Base-by-base conservation (phyloP, 2,113 vertebrate genomes). In the Meleagris gallopavo region DNA sequence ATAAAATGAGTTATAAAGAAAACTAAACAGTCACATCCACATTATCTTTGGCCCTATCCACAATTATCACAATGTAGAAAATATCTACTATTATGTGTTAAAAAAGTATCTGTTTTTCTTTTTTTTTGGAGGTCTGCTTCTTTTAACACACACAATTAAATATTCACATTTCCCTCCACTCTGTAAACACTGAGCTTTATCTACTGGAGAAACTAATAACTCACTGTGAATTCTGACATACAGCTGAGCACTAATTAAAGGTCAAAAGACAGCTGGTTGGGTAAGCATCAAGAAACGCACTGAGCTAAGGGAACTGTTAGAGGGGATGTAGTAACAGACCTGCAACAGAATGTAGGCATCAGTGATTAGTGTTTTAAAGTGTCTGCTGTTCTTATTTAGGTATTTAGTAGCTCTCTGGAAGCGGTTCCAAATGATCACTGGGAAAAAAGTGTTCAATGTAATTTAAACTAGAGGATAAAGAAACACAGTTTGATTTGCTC, bases 81-180 rank as follows among this genome's bases (percentile, higher is more conserved):
- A 12, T 6, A 52, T n/a, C 14, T 21, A 20, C 32, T 88, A 76
- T 6, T 55, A 11, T 22, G 12, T 36, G 22, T 32, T 60, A 40
- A 77, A 66, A 58, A 77, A 41, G 14, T 15, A 41, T 13, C 5
- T 43, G 15, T 16, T 43, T 43, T 43, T 17, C 16, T 17, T 43
- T 43, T 17, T 43, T 43, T 17, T 43, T 43, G 52, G 16, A 60
- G 12, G 55, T 41, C 13, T 29, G 43, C 24, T 86, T 90, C 54
- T 30, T n/a, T 14, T 32, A 36, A 65, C 8, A 52, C 12, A 45
- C 18, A 65, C 24, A 81, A 12, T 58, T 6, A 69, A 6, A 65
- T 2, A 67, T 36, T 74, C 18, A 48, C 3, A 2, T 13, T n/a
- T 14, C 2, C 15, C 11, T 11, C 2, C 1, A 43, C 5, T 3